These are phyloP conservation scores for Proterorhinus semilunaris DNA, from an alignment of 2,113 vertebrate species.

Conservation along the genomic window DNA sequence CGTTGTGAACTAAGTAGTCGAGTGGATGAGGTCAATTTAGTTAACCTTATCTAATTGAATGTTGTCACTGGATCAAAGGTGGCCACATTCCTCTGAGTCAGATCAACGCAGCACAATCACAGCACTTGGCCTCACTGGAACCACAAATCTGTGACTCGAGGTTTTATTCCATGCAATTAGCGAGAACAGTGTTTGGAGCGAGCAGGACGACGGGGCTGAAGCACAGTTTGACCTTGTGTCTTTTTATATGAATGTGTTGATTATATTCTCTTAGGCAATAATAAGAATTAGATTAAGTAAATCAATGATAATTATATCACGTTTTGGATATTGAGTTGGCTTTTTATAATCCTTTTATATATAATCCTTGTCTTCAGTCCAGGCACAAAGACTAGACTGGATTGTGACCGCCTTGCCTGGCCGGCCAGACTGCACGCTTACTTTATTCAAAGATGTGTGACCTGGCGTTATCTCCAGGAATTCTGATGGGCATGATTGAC, in stretches of 20 bases:
- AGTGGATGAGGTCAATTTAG: constrained; percentile 69
- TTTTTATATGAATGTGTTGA: not conserved
- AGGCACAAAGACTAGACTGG: too few relatives aligned
- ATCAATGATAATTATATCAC: too few relatives aligned
- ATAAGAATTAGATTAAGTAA: too few relatives aligned
- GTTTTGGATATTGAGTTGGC: too few relatives aligned
- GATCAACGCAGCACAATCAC: constrained; percentile 69
- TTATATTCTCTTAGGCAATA: too few relatives aligned
- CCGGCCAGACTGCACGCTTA: too few relatives aligned
- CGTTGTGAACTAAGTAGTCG: constrained; percentile 45
- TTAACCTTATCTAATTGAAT: constrained; percentile 78
- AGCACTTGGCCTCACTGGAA: constrained; percentile 66
- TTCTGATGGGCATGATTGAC: too few relatives aligned
- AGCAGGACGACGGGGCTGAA: constrained; percentile 6
- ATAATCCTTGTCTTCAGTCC: too few relatives aligned
- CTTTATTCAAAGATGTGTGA: too few relatives aligned
- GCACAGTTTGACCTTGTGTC: not conserved
- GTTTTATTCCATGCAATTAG: constrained; percentile 59
- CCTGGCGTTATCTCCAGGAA: too few relatives aligned
- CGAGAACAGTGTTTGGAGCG: constrained; percentile 30
- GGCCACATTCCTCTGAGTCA: constrained; percentile 65
- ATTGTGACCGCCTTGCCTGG: too few relatives aligned
- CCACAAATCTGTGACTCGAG: constrained; percentile 50
- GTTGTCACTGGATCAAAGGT: constrained; percentile 77
- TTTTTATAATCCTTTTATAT: too few relatives aligned